Evolutionary conservation across 2,113 vertebrate species (phyloP).

Genomic region (Syngnathus scovelli): DNA sequence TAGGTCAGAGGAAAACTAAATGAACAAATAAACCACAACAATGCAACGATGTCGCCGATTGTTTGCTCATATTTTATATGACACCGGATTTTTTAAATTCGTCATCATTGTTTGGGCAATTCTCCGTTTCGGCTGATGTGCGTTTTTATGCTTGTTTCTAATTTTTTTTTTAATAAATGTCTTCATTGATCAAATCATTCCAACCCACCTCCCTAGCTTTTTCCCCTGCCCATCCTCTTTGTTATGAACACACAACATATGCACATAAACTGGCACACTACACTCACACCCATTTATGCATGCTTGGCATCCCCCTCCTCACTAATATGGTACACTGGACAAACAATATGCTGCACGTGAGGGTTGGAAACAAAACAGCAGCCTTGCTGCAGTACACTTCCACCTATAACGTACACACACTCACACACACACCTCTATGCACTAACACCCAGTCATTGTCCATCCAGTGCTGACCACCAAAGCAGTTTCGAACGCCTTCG

Average conservation of each 20-base stretch:
- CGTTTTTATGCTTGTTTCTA: slow-evolving; percentile 2
- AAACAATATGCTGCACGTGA: slow-evolving; percentile 23
- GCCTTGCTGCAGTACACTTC: slow-evolving; percentile 10
- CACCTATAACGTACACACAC: background rate
- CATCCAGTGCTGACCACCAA: slow-evolving; percentile 33
- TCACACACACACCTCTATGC: slow-evolving; percentile 7
- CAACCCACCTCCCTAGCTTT: slow-evolving; percentile 1
- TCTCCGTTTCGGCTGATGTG: slow-evolving; percentile 7
- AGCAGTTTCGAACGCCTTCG: slow-evolving; percentile 8
- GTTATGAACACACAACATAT: slow-evolving; percentile 12
- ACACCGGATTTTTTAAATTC: slow-evolving; percentile 3
- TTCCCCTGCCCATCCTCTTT: slow-evolving; percentile 4
- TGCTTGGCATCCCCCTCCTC: slow-evolving; percentile 2
- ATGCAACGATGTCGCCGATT: background rate
- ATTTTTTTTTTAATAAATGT: background rate
- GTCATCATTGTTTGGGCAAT: background rate
- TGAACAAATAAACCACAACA: background rate
- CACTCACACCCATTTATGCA: slow-evolving; percentile 17
- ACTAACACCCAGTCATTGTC: slow-evolving; percentile 11
- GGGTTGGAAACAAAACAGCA: slow-evolving; percentile 5
- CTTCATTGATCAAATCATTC: background rate
- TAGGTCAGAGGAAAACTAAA: slow-evolving; percentile 40
- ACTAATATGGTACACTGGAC: slow-evolving; percentile 1
- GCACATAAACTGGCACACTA: slow-evolving; percentile 16
- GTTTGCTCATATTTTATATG: slow-evolving; percentile 8